Evolutionary conservation across 1,140 invertebrate species (phyloP).

Genomic region (Drosophila parabipectinata): DNA sequence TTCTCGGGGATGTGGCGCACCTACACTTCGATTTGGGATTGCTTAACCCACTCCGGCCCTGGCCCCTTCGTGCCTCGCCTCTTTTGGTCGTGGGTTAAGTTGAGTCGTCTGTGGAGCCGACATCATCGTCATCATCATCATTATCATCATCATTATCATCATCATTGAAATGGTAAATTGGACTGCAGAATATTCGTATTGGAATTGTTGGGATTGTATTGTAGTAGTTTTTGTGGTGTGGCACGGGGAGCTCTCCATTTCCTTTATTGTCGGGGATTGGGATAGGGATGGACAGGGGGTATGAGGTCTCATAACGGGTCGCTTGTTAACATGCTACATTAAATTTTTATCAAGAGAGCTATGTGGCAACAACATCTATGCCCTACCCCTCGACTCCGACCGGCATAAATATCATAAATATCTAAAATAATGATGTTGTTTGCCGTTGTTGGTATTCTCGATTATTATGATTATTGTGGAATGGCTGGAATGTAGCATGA

Average conservation of each 20-base stretch:
- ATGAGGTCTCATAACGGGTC: slow-evolving; percentile 69
- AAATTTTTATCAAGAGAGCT: slow-evolving; percentile 83
- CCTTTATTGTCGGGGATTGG: slow-evolving; percentile 47
- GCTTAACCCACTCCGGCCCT: slow-evolving; percentile 30
- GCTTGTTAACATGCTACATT: slow-evolving; percentile 83
- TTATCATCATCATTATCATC: slow-evolving; percentile 25
- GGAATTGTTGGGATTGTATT: slow-evolving; percentile 63
- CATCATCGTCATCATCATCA: slow-evolving; percentile 23
- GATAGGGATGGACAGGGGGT: slow-evolving; percentile 47
- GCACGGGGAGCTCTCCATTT: slow-evolving; percentile 7
- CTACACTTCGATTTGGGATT: slow-evolving; percentile 47
- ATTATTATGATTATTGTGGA: slow-evolving; percentile 78
- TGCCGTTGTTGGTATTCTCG: slow-evolving; percentile 53
- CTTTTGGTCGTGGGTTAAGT: slow-evolving; percentile 29
- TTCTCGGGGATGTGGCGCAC: slow-evolving; percentile 43
- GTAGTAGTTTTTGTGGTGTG: slow-evolving; percentile 46
- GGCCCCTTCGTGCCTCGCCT: background rate
- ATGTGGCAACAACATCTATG: slow-evolving; percentile 52
- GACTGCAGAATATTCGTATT: slow-evolving; percentile 76
- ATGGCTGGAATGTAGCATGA: slow-evolving; percentile 75
- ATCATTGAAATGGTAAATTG: slow-evolving; percentile 68
- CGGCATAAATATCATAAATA: slow-evolving; percentile 76
- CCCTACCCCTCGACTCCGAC: slow-evolving; percentile 13
- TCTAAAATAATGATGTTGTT: slow-evolving; percentile 80
- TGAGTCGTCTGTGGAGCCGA: slow-evolving; percentile 46